Evolutionary conservation across 2,797 vertebrate species (phyloP).

Genomic region (Prunella strophiata): DNA sequence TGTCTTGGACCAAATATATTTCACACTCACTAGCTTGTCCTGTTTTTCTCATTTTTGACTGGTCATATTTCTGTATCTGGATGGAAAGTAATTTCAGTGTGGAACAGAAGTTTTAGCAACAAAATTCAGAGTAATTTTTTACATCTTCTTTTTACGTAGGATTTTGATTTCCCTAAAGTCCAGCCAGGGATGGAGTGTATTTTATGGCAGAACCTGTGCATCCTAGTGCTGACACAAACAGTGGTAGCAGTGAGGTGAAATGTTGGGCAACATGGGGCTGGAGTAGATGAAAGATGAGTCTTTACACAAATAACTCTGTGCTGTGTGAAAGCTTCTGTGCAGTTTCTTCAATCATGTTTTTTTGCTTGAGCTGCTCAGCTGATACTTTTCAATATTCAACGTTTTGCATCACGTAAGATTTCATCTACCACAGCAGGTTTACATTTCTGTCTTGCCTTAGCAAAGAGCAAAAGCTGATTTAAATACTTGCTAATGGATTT

Average conservation of each 20-base stretch:
- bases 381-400: not conserved
- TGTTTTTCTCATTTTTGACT: not conserved
- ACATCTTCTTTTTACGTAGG: not conserved
- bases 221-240: not conserved
- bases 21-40: not conserved
- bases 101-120: not conserved
- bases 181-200: not conserved
- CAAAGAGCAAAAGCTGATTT: not conserved
- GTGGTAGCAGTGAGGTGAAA: conserved; percentile 2
- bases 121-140: not conserved
- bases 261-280: not conserved
- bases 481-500: not conserved
- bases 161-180: not conserved
- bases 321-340: not conserved
- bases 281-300: not conserved
- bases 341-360: not conserved
- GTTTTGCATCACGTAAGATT: not conserved
- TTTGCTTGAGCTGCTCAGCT: not conserved
- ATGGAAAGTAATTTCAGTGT: not conserved
- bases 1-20: not conserved
- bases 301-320: not conserved
- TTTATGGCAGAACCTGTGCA: not conserved
- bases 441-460: not conserved
- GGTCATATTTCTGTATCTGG: not conserved
- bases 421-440: not conserved